Percentiles rank a stretch among this genome's conserved stretches.
phyloP scores from a whole-genome alignment of 2,888 invertebrate species.

The Automeris io region DNA sequence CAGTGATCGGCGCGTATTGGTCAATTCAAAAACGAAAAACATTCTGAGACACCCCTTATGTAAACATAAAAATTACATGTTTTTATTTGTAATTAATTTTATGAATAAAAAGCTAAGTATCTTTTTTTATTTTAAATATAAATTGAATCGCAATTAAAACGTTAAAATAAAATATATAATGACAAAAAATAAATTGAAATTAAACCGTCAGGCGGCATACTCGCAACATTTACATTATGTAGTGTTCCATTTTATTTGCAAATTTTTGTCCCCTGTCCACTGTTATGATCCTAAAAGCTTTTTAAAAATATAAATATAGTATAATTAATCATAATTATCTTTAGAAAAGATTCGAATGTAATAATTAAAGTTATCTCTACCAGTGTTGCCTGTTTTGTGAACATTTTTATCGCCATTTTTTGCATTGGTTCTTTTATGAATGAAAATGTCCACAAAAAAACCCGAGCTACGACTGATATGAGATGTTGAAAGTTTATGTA shows the following conservation, averaged over 20 bases:
- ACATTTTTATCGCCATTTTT: constrained; percentile 28
- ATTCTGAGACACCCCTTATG: too few species aligned
- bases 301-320: constrained; percentile 30
- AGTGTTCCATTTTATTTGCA: constrained; percentile 7
- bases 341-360: constrained; percentile 34
- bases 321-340: too few species aligned
- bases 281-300: constrained; percentile 36
- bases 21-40: too few species aligned
- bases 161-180: too few species aligned
- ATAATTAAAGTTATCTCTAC: constrained; percentile 24
- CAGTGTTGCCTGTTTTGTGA: constrained; percentile 37
- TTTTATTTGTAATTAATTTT: too few species aligned
- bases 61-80: too few species aligned
- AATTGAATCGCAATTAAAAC: too few species aligned
- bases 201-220: constrained; percentile 4
- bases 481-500: constrained; percentile 2
- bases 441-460: constrained; percentile 27
- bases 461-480: constrained; percentile 26
- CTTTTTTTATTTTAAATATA: too few species aligned
- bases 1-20: too few species aligned
- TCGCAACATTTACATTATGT: constrained; percentile 8
- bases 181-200: too few species aligned
- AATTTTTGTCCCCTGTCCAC: constrained; percentile 24
- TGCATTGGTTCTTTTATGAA: constrained; percentile 8
- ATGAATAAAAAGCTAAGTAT: too few species aligned